These are phyloP conservation scores for Carollia perspicillata DNA, from an alignment of 2,113 vertebrate genomes.

Conservation along the genomic window DNA sequence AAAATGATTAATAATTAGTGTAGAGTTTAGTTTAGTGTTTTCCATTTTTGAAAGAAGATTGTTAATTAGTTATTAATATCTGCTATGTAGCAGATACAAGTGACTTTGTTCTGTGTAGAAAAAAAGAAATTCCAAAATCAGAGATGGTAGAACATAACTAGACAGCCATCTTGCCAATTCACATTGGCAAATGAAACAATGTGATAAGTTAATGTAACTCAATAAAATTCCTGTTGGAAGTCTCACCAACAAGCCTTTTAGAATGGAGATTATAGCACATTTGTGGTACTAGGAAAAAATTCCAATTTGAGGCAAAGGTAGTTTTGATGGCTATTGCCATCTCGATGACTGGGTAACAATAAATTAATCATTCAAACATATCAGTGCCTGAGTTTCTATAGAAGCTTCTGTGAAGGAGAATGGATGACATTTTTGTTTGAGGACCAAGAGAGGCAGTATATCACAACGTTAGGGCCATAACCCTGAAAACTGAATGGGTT, in stretches of 20 bases:
- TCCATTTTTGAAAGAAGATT: background rate
- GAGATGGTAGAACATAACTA: background rate
- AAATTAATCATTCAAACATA: background rate
- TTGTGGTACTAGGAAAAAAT: background rate
- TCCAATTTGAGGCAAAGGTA: background rate
- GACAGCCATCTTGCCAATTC: background rate
- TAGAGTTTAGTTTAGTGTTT: conserved; percentile 3
- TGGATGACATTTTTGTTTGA: background rate
- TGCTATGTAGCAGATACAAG: background rate
- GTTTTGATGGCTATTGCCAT: background rate
- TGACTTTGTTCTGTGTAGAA: background rate
- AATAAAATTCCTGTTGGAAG: background rate
- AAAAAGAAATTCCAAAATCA: background rate
- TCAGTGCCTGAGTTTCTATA: background rate
- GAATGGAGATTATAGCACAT: background rate
- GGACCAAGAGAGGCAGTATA: background rate
- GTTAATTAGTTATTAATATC: background rate
- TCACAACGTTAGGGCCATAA: background rate
- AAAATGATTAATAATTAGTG: background rate
- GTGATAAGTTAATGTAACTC: background rate
- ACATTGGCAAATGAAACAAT: background rate
- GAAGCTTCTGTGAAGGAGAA: background rate
- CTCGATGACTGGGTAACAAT: background rate
- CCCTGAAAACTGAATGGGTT: background rate
- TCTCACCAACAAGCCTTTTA: background rate